Base-by-base conservation (phyloP, 2,113 vertebrate genomes). In the Oncorhynchus masou region DNA sequence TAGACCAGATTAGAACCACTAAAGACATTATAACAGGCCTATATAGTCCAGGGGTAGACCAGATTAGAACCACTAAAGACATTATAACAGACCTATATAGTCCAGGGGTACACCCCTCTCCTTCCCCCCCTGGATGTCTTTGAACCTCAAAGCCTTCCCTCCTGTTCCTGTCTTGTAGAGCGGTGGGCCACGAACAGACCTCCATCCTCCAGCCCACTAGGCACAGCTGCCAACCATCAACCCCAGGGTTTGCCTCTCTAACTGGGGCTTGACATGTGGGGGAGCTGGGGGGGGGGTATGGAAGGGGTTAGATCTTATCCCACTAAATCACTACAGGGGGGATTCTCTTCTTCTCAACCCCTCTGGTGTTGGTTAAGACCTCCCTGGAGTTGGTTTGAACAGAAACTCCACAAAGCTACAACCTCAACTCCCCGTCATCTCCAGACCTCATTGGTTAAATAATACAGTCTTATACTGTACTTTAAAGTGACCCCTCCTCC, bases 181-280 rank as follows among this genome's bases (percentile, higher is more conserved):
- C 51, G 82, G 75, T 77, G 80, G 80, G 82, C 86, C 86, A 87
- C 85, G 83, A 79, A 79, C 80, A 5, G 85, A 19, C 51, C 15
- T 54, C 51, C 12, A 19, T 54, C 74, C 73, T 69, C 82, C 84
- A 84, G 85, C 81, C 76, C 22, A 75, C 57, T 60, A 70, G n/a
- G 57, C 84, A 87, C 87, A 89, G 87, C 88, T 90, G 88, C 80
- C 85, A 87, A 54, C 80, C 74, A 83, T 79, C 87, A 81, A 71
- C 67, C 78, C 68, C 76, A 73, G 29, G 70, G 75, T 54, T 3
- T n/a, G 77, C 75, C 77, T 64, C 74, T 19, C 64, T 71, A 81
- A 39, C 12, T 74, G 65, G 57, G 51, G 72, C 59, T 19, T 34
- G 54, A 73, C 8, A 54, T 60, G 22, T 74, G 60, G 59, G 34